Conservation (phyloP, 1,140 invertebrate species). For the Meloidogyne chitwoodi region DNA sequence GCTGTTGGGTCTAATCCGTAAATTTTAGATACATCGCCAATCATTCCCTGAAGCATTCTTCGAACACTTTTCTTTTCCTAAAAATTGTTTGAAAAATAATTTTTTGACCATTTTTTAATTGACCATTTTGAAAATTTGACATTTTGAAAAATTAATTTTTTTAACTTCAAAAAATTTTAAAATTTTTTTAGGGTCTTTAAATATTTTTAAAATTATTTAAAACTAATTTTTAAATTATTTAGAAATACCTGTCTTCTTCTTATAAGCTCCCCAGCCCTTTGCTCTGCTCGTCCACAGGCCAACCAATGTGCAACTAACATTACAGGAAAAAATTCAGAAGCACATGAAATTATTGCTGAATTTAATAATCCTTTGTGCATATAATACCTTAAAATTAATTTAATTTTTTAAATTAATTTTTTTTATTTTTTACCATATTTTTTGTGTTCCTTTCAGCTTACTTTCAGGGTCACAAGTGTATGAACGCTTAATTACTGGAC, state of each 20-base stretch:
- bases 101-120: background rate
- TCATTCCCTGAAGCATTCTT: constrained; percentile 49
- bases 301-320: constrained; percentile 58
- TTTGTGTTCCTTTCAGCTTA: constrained; percentile 54
- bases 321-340: constrained; percentile 60
- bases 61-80: constrained; percentile 55
- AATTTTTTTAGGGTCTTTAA: background rate
- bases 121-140: too few species aligned
- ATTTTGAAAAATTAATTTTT: background rate
- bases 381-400: constrained; percentile 45
- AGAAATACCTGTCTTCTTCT: constrained; percentile 34
- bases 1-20: constrained; percentile 32
- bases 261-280: constrained; percentile 54
- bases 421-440: constrained; percentile 46
- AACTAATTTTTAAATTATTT: too few species aligned
- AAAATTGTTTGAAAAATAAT: background rate
- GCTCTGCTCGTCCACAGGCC: constrained; percentile 57
- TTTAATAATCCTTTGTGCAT: constrained; percentile 57
- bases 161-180: too few species aligned
- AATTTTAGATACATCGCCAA: constrained; percentile 54
- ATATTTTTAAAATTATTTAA: too few species aligned
- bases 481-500: constrained; percentile 48
- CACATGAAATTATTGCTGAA: constrained; percentile 57
- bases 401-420: constrained; percentile 5
- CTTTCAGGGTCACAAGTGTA: constrained; percentile 49